Evolutionary conservation across 2,797 vertebrate genomes (phyloP), one percentile per base, ranked within the genome.

Genomic region (Cossypha polioptera): DNA sequence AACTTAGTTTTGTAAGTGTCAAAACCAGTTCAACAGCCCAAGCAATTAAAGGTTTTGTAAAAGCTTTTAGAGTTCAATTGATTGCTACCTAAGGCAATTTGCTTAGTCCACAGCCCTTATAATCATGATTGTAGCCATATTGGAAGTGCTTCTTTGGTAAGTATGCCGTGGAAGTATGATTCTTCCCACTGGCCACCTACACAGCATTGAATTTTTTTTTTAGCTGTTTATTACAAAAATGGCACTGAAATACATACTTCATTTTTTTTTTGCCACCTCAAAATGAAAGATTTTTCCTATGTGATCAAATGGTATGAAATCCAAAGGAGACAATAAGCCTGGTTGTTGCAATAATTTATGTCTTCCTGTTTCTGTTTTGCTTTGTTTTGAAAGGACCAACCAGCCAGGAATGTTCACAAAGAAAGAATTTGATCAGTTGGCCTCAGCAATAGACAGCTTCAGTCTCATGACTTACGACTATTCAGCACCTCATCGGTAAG

Each of bases 391-490:
- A 90, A 99, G 99, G 95, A 97, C 98, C 1, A 98, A 98, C 72
- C 98, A 99, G 92, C 97, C 97, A 0, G 99, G 99, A 47, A 98
- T 99, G 98, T 99, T 99, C 95, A 99, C 98, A 8, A 98, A 97
- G 87, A 98, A 98, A 84, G 99, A 99, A 90, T 99, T 99, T 95
- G 98, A 99, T 92, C 98, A 98, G 89, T 91, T 99, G 97, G 99
- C 98, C 13, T 98, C 98, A 0, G 90, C 97, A 5, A 96, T 99
- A 36, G 99, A 99, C 25, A 98, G 98, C 82, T 99, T 99, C 98
- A 99, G 99, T 95, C 98, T 99, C 85, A 99, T 99, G 99, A 99
- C 99, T 0, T 99, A 99, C 0, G 99, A 99, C 97, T 99, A 98
- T 95, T 99, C 99, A 42, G 97, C 97, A 2, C 98, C 98, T 4